Evolutionary conservation across 2,888 invertebrate genomes (phyloP), one percentile per base, ranked within the genome.

Genomic region (Limnephilus marmoratus): DNA sequence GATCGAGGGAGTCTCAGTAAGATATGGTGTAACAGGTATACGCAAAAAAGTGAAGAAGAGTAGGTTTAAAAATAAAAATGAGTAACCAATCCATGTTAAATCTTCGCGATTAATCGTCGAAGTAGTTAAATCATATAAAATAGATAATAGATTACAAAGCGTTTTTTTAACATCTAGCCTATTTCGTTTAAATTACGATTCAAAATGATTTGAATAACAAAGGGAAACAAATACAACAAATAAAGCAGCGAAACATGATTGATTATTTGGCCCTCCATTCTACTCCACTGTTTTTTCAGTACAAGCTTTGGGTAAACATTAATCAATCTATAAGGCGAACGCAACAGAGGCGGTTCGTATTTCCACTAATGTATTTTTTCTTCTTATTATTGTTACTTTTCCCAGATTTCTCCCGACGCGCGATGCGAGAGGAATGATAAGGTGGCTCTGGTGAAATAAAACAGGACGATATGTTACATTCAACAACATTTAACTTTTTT

Each of bases 241-340:
- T 81, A 90, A 83, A 31, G 37, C 24, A 89, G 89, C 34, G 49
- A 18, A 82, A 83, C 91, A 89, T 91, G 91, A 91, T 91, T 89
- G 91, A 91, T 91, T 89, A 91, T 91, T 88, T 80, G 91, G n/a
- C 18, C 15, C 37, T 68, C 24, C 1, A n/a, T 85, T 49, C 53
- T 87, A 53, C 87, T 49, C 68, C 87, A n/a, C 87, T 87, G 87
- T 31, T 49, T 49, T 80, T 68, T 45, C 4, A 18, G 82, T 81
- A 89, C 88, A 89, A 34, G 37, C 68, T 81, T 15, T 80, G 85
- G 41, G 90, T 68, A 83, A 90, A 85, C 90, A 91, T 91, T 91
- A 91, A 91, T 91, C 91, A 91, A 91, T 83, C 82, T 89, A 91
- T 89, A 83, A 89, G 68, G 68, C 83, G 53, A 89, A 89, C 88